These are phyloP conservation scores for Drosophila prostipennis DNA, from an alignment of 2,888 invertebrate species.

Conservation along the genomic window DNA sequence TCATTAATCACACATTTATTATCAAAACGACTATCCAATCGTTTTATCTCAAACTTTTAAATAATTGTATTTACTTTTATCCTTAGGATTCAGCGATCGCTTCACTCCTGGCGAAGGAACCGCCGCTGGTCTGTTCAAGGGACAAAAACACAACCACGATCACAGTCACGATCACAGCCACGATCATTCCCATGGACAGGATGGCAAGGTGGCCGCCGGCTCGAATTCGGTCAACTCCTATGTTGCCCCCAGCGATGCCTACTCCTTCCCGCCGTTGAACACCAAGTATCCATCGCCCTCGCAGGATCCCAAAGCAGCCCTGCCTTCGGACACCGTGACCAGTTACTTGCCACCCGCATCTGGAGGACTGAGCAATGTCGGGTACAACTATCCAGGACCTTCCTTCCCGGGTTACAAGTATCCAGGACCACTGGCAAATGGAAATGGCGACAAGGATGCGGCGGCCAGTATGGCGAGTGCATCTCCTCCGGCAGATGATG, in stretches of 20 bases:
- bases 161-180: conserved; percentile 48
- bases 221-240: conserved; percentile 73
- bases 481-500: conserved; percentile 51
- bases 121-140: conserved; percentile 70
- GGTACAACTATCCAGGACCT: conserved; percentile 65
- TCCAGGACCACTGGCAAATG: conserved; percentile 48
- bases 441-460: conserved; percentile 59
- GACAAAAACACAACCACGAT: conserved; percentile 50
- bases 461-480: conserved; percentile 69
- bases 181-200: conserved; percentile 48
- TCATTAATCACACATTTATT: too few species aligned
- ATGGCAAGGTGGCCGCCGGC: conserved; percentile 60
- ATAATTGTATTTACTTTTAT: not conserved
- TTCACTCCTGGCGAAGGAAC: conserved; percentile 83
- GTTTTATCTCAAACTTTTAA: not conserved
- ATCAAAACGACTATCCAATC: not conserved
- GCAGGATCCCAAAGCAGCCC: conserved; percentile 70
- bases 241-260: conserved; percentile 75
- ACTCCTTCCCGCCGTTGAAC: conserved; percentile 82
- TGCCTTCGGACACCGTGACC: conserved; percentile 71
- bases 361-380: conserved; percentile 64
- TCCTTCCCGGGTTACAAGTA: conserved; percentile 56
- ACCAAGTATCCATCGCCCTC: conserved; percentile 80
- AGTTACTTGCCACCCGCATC: conserved; percentile 83
- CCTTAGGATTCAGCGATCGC: conserved; percentile 74